Conservation (phyloP, 2,113 vertebrate genomes). For the Otis tarda region DNA sequence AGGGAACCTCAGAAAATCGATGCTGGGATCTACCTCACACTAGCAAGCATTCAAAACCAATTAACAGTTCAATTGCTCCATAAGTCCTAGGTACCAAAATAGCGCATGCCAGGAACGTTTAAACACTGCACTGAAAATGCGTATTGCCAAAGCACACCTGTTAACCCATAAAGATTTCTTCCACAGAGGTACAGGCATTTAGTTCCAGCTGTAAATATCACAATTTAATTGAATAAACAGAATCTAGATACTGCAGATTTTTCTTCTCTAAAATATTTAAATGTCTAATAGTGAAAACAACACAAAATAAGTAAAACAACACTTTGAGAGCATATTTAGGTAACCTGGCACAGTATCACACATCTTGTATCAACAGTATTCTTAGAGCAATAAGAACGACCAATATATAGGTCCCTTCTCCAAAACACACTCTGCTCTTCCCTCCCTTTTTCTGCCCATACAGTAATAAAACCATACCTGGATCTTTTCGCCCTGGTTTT, state of each 20-base stretch:
- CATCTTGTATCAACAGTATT: not conserved
- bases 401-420: not conserved
- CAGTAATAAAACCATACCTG: slow-evolving; percentile 85
- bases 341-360: not conserved
- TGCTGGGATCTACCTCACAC: not conserved
- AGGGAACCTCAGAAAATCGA: not conserved
- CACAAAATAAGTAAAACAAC: not conserved
- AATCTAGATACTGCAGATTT: not conserved
- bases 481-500: slow-evolving; percentile 98
- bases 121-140: not conserved
- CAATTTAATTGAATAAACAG: not conserved
- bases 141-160: not conserved
- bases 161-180: not conserved
- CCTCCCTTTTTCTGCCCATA: slow-evolving; percentile 47
- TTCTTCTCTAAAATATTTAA: not conserved
- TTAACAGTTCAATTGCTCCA: not conserved
- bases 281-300: not conserved
- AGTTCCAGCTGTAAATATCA: not conserved
- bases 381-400: not conserved
- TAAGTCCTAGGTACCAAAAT: not conserved
- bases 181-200: not conserved
- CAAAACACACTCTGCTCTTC: slow-evolving; percentile 24
- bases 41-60: not conserved
- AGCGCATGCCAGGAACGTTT: rapidly evolving
- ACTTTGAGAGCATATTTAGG: not conserved